A percentile compares a stretch with the other conserved stretches of the same genome.
Evolutionary conservation across 1,140 invertebrate species (phyloP).

Genomic region (Drosophila sulfurigaster): DNA sequence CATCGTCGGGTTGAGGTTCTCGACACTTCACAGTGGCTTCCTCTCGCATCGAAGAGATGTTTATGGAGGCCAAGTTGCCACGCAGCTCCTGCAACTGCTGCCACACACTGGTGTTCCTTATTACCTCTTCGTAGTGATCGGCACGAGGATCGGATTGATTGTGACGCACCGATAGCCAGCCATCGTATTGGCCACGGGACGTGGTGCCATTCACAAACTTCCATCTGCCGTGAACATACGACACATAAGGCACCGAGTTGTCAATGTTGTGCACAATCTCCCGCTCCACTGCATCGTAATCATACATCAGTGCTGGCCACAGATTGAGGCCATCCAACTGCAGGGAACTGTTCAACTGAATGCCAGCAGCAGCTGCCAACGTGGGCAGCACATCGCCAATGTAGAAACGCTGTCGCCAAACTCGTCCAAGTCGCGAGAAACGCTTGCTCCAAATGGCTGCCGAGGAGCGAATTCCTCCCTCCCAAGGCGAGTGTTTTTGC

Average conservation of each 20-base stretch:
- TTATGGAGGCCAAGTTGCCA: constrained; percentile 1
- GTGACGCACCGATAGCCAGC: constrained; percentile 85
- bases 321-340: constrained; percentile 90
- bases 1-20: constrained; percentile 6
- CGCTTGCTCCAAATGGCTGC: constrained; percentile 92
- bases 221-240: constrained; percentile 89
- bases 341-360: constrained; percentile 42
- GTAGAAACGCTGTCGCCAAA: constrained; percentile 92
- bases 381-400: constrained; percentile 95
- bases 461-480: constrained; percentile 92
- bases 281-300: constrained; percentile 84
- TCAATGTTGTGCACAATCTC: constrained; percentile 92
- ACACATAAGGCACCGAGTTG: constrained; percentile 87
- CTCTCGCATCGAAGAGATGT: constrained; percentile 80
- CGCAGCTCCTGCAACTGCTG: constrained; percentile 64
- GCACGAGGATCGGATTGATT: constrained; percentile 59
- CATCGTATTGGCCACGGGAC: constrained; percentile 83
- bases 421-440: constrained; percentile 86
- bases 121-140: constrained; percentile 84
- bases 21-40: constrained; percentile 85
- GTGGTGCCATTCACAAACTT: constrained; percentile 90
- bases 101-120: constrained; percentile 85
- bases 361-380: constrained; percentile 88
- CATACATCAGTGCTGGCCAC: constrained; percentile 87
- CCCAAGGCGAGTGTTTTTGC: constrained; percentile 93